phyloP scores from a whole-genome alignment of 2,113 vertebrate species.

The Rhynchomys soricoides region DNA sequence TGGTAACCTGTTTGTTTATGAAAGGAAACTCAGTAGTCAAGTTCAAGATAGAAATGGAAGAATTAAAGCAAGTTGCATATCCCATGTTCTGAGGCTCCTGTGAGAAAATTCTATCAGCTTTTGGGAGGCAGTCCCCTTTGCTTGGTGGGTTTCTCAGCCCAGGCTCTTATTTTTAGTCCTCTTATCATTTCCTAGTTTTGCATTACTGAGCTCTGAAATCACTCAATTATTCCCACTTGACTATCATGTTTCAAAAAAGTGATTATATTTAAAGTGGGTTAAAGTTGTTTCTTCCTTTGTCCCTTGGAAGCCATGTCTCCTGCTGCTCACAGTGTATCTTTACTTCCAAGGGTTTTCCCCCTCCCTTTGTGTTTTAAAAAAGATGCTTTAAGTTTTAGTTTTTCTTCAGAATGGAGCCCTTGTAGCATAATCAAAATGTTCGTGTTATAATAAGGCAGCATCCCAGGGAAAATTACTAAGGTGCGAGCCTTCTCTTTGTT shows the following conservation, averaged over 20 bases:
- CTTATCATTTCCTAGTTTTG: slow-evolving; percentile 33
- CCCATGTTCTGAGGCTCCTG: neutral
- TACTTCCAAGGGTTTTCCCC: neutral
- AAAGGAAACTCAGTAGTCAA: slow-evolving; percentile 16
- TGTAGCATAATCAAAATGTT: slow-evolving; percentile 66
- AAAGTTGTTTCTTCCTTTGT: slow-evolving; percentile 59
- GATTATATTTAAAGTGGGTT: slow-evolving; percentile 58
- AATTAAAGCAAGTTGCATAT: slow-evolving; percentile 31
- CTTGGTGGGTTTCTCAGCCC: neutral
- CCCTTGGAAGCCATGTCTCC: slow-evolving; percentile 47
- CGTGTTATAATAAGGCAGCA: slow-evolving; percentile 49
- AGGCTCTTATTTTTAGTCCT: slow-evolving; percentile 19
- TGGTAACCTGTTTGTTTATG: slow-evolving; percentile 51
- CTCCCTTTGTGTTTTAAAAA: slow-evolving; percentile 17
- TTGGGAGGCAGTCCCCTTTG: slow-evolving; percentile 22
- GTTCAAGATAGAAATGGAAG: slow-evolving; percentile 43
- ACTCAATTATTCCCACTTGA: slow-evolving; percentile 38
- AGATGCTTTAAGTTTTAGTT: slow-evolving; percentile 50
- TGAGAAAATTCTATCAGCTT: slow-evolving; percentile 48
- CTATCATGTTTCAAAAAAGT: slow-evolving; percentile 56
- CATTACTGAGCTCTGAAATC: neutral
- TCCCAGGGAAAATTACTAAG: slow-evolving; percentile 64
- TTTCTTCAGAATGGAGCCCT: slow-evolving; percentile 44
- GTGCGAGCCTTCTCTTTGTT: slow-evolving; percentile 23
- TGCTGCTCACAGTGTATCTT: neutral